Evolutionary conservation across 2,113 vertebrate species (phyloP).

Genomic region (Solea solea): DNA sequence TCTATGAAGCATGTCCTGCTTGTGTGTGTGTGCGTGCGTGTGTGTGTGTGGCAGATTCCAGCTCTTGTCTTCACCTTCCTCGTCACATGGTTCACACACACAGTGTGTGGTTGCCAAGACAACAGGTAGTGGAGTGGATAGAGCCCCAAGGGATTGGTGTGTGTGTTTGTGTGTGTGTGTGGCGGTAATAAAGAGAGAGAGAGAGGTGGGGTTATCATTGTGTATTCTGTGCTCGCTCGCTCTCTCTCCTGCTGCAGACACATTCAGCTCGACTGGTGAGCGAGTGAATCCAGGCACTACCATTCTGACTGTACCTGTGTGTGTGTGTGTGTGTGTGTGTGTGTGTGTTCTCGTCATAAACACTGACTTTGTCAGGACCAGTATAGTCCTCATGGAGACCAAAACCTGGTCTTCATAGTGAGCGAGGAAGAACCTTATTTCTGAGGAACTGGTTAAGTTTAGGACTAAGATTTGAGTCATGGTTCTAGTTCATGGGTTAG

Average conservation of each 20-base stretch:
- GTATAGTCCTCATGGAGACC: too few species aligned
- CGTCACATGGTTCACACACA: constrained; percentile 72
- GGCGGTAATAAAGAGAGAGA: too few species aligned
- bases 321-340: constrained; percentile 9
- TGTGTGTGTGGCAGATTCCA: constrained; percentile 47
- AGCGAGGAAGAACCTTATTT: too few species aligned
- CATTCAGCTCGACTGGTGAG: constrained; percentile 46
- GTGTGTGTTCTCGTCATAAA: neutral
- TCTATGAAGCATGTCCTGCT: constrained; percentile 27
- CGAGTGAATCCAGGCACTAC: constrained; percentile 52
- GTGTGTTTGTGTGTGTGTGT: constrained; percentile 27
- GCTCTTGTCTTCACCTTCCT: constrained; percentile 70
- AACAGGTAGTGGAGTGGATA: constrained; percentile 79
- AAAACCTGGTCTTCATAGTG: too few species aligned
- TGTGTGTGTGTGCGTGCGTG: constrained; percentile 2
- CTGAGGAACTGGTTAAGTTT: too few species aligned
- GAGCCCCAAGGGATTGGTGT: constrained; percentile 57
- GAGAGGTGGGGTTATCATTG: constrained; percentile 44
- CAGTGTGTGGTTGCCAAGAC: constrained; percentile 78
- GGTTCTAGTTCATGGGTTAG: too few species aligned
- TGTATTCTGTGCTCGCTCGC: constrained; percentile 47
- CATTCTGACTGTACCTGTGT: constrained; percentile 38
- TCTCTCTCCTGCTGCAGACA: constrained; percentile 59
- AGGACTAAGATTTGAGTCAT: too few species aligned
- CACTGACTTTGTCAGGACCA: too few species aligned